phyloP scores from a whole-genome alignment of 2,797 vertebrate species.

The Glossophaga mutica region DNA sequence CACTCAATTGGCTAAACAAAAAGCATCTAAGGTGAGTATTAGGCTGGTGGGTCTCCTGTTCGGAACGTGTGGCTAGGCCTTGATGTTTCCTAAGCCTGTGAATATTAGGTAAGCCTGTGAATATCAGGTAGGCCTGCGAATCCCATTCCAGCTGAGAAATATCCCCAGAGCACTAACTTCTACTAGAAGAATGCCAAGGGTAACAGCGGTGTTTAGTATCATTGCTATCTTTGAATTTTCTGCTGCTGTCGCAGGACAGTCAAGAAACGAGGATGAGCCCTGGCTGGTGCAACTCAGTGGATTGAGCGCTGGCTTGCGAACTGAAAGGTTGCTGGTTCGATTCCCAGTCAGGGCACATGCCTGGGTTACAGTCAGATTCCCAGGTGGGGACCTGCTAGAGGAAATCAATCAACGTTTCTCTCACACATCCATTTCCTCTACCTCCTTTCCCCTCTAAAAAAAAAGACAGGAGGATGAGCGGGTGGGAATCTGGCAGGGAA shows the following conservation, averaged over 20 bases:
- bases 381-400: too few relatives aligned
- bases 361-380: too few relatives aligned
- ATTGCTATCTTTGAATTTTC: background rate
- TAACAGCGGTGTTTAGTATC: background rate
- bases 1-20: background rate
- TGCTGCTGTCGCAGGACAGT: background rate
- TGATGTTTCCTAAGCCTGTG: conserved; percentile 4
- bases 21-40: background rate
- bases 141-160: background rate
- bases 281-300: too few relatives aligned
- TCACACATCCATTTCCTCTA: too few relatives aligned
- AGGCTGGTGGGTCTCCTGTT: background rate
- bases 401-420: too few relatives aligned
- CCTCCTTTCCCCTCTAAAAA: too few relatives aligned
- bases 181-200: background rate
- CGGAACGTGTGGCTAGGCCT: background rate
- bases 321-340: too few relatives aligned
- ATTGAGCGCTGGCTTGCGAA: too few relatives aligned
- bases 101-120: background rate
- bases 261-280: background rate
- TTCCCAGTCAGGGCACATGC: too few relatives aligned
- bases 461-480: background rate
- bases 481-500: background rate
- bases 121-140: background rate
- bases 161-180: background rate